phyloP scores from a whole-genome alignment of 2,888 invertebrate genomes.

The Craniophora ligustri region DNA sequence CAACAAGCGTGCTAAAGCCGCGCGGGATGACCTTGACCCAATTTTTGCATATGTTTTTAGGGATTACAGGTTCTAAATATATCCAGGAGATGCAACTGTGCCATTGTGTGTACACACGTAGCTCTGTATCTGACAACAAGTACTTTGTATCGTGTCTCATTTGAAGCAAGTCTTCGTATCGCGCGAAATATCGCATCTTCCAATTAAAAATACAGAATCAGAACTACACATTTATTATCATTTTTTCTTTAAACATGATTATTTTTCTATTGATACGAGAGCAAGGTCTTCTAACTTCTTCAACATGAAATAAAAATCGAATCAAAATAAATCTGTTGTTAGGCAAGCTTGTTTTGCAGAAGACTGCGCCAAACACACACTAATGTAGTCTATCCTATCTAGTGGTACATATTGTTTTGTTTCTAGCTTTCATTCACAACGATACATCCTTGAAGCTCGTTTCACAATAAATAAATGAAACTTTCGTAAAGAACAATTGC shows the following conservation, averaged over 20 bases:
- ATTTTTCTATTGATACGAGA: neutral
- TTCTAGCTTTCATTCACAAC: conserved; percentile 5
- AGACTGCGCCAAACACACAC: conserved; percentile 1
- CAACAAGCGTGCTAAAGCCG: conserved; percentile 49
- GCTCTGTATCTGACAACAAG: conserved; percentile 6
- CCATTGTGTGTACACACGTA: conserved; percentile 1
- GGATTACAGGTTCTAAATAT: conserved; percentile 44
- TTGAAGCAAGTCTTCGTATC: too few species aligned
- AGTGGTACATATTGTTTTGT: conserved; percentile 8
- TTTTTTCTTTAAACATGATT: conserved; percentile 5
- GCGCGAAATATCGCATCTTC: too few species aligned
- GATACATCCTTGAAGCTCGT: neutral
- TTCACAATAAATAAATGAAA: neutral
- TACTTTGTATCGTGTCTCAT: neutral
- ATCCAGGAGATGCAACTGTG: conserved; percentile 31
- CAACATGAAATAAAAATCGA: neutral
- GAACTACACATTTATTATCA: neutral
- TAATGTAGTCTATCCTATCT: neutral
- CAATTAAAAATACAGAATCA: neutral
- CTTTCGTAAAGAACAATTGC: neutral
- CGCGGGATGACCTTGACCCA: conserved; percentile 83
- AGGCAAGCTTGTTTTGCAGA: conserved; percentile 21
- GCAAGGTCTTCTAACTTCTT: neutral
- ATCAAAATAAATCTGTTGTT: conserved; percentile 24
- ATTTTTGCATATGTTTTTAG: conserved; percentile 57